Percentiles rank a stretch among this genome's conserved stretches.
These are phyloP conservation scores for Habroteleia sp. DNA, from an alignment of 2,888 invertebrate species.

Conservation along the genomic window DNA sequence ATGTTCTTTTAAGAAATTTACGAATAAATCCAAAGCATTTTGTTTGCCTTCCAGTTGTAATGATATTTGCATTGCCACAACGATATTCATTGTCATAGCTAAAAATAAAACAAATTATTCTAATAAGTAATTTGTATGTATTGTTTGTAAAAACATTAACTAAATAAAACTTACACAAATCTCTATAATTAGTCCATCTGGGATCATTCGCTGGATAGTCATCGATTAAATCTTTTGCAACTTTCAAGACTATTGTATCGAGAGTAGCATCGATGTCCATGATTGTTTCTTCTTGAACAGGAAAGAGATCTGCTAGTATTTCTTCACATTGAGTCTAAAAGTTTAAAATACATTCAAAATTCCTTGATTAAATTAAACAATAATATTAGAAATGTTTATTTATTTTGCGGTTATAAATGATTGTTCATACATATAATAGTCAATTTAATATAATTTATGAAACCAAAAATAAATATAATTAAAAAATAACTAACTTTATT, in stretches of 20 bases:
- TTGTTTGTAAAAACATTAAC: too few relatives aligned
- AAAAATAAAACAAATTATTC: too few relatives aligned
- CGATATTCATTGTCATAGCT: slow-evolving; percentile 77
- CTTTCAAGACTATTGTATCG: slow-evolving; percentile 84
- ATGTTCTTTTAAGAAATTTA: slow-evolving; percentile 88
- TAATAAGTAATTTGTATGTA: too few relatives aligned
- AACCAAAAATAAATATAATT: too few relatives aligned
- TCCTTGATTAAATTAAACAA: background rate
- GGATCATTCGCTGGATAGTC: slow-evolving; percentile 95
- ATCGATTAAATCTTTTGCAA: slow-evolving; percentile 90
- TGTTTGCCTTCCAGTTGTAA: slow-evolving; percentile 94
- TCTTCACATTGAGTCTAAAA: slow-evolving; percentile 81
- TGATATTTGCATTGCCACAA: slow-evolving; percentile 89
- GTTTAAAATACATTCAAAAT: slow-evolving; percentile 25
- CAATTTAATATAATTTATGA: too few relatives aligned
- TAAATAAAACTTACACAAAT: slow-evolving; percentile 71
- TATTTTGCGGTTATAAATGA: too few relatives aligned
- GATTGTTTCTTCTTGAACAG: slow-evolving; percentile 78
- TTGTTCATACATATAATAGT: too few relatives aligned
- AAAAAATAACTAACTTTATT: slow-evolving; percentile 69
- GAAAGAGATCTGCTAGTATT: slow-evolving; percentile 82
- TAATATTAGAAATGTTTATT: too few relatives aligned
- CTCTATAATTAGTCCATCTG: slow-evolving; percentile 84
- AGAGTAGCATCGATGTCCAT: slow-evolving; percentile 82
- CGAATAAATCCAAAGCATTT: slow-evolving; percentile 88